phyloP scores from a whole-genome alignment of 2,888 invertebrate species.

The Caenorhabditis uteleia region DNA sequence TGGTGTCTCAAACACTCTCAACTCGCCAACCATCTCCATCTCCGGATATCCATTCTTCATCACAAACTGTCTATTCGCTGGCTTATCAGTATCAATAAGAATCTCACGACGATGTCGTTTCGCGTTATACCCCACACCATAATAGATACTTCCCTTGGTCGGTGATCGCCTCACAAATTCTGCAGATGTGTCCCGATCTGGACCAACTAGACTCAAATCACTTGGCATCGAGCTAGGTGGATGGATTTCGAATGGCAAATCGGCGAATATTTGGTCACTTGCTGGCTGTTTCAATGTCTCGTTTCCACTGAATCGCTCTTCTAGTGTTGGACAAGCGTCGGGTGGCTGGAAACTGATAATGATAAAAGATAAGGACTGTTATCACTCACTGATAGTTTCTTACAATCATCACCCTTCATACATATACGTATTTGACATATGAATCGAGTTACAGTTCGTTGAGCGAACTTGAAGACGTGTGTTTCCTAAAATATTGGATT shows the following conservation, averaged over 20 bases:
- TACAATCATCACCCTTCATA: slow-evolving; percentile 64
- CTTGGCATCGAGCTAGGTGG: slow-evolving; percentile 28
- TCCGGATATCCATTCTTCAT: slow-evolving; percentile 48
- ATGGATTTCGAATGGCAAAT: slow-evolving; percentile 5
- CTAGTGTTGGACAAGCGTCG: slow-evolving; percentile 50
- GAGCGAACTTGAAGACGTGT: slow-evolving; percentile 69
- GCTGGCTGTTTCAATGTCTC: neutral
- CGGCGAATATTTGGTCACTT: slow-evolving; percentile 3
- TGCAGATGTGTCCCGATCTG: slow-evolving; percentile 34
- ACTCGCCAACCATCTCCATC: slow-evolving; percentile 61
- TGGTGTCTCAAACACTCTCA: slow-evolving; percentile 63
- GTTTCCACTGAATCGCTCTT: slow-evolving; percentile 42
- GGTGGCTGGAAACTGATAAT: slow-evolving; percentile 44
- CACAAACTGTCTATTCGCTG: slow-evolving; percentile 12
- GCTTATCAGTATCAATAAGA: slow-evolving; percentile 17
- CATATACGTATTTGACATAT: slow-evolving; percentile 68
- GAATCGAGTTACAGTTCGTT: slow-evolving; percentile 67
- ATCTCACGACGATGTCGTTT: slow-evolving; percentile 38
- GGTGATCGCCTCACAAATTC: slow-evolving; percentile 42
- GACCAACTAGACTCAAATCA: slow-evolving; percentile 18
- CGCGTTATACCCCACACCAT: slow-evolving; percentile 37
- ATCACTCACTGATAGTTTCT: slow-evolving; percentile 54
- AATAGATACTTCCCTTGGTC: slow-evolving; percentile 37
- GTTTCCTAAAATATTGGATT: too few relatives aligned
- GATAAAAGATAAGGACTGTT: neutral